A percentile compares a stretch with the other conserved stretches of the same genome.
Conservation (phyloP, 2,888 invertebrate species). For the Myopa tessellatipennis region DNA sequence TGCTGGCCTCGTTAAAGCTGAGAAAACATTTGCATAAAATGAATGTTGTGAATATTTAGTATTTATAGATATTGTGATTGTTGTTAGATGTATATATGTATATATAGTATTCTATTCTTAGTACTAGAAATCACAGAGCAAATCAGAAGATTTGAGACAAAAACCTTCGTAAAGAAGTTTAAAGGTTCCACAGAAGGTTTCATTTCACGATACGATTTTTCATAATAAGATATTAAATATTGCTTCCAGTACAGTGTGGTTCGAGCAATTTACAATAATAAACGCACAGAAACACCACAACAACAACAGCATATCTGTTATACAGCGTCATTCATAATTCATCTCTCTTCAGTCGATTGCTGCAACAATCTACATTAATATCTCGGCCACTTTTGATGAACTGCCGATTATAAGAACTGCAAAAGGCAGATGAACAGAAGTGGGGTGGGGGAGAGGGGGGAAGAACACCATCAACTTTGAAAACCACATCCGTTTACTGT, state of each 20-base stretch:
- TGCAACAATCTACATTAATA: slow-evolving; percentile 8
- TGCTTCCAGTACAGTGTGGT: not conserved
- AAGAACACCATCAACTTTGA: slow-evolving; percentile 18
- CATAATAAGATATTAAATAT: not conserved
- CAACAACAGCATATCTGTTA: too few species aligned
- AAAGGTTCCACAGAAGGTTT: not conserved
- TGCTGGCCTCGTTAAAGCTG: not conserved
- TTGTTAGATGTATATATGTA: too few species aligned
- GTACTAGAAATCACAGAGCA: too few species aligned
- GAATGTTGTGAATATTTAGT: too few species aligned
- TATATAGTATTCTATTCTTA: too few species aligned
- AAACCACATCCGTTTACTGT: slow-evolving; percentile 25
- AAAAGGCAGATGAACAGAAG: not conserved
- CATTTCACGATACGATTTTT: not conserved
- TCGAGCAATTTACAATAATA: too few species aligned
- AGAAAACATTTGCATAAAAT: slow-evolving; percentile 12
- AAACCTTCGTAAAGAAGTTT: not conserved
- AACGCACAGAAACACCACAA: too few species aligned
- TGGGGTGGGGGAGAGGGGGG: not conserved
- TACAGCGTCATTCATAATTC: slow-evolving; percentile 22
- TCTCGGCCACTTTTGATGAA: slow-evolving; percentile 28
- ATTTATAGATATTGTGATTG: too few species aligned
- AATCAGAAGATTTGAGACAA: slow-evolving; percentile 27
- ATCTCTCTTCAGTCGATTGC: slow-evolving; percentile 17
- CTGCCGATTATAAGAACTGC: slow-evolving; percentile 25